phyloP scores from a whole-genome alignment of 2,888 invertebrate genomes.

The Anorthoa munda region DNA sequence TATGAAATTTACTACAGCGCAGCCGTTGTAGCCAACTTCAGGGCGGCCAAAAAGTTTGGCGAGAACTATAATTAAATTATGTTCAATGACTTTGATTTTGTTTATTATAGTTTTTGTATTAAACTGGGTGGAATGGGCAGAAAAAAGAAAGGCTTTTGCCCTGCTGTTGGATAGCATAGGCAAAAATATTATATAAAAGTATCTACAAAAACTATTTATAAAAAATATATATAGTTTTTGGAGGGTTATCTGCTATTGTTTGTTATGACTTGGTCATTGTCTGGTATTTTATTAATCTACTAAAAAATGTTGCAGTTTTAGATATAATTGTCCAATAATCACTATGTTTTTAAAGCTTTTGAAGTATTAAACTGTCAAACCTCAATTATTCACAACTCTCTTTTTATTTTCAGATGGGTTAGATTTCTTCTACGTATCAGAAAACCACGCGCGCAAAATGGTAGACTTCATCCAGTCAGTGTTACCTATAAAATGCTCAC shows the following conservation, averaged over 20 bases:
- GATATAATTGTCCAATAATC: neutral
- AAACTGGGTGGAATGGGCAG: no score
- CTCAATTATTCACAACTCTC: neutral
- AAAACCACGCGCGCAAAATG: conserved; percentile 98
- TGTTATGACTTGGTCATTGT: neutral
- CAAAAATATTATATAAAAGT: no score
- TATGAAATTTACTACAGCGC: no score
- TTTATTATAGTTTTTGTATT: neutral
- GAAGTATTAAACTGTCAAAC: neutral
- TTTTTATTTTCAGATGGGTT: conserved; percentile 93
- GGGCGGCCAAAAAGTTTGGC: no score
- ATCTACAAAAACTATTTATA: no score
- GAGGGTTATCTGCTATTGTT: no score
- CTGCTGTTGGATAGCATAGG: no score
- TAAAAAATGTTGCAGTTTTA: neutral
- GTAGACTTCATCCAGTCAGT: conserved; percentile 97
- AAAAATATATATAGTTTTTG: no score
- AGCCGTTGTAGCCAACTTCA: no score
- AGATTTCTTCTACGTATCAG: conserved; percentile 98
- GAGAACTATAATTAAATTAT: no score
- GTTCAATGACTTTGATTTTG: neutral
- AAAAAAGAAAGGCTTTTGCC: no score
- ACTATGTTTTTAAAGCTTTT: neutral
- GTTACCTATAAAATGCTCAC: conserved; percentile 96
- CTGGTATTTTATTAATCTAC: neutral